Evolutionary conservation across 2,888 invertebrate genomes (phyloP).

Genomic region (Temnothorax unifasciatus): DNA sequence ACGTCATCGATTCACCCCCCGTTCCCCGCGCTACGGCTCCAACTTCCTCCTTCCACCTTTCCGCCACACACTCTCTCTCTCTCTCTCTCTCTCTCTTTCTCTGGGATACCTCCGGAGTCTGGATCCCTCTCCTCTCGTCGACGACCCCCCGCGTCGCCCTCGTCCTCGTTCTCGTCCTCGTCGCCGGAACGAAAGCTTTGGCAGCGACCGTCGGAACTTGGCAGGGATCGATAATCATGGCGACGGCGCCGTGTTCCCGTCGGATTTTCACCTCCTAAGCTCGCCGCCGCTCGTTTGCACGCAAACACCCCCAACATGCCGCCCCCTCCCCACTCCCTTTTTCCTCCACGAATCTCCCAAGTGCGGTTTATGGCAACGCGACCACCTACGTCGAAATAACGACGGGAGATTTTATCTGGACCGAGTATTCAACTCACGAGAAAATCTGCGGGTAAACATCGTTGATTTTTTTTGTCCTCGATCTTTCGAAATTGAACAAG

Average conservation of each 20-base stretch:
- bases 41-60: slow-evolving; percentile 59
- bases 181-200: slow-evolving; percentile 69
- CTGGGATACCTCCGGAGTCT: slow-evolving; percentile 45
- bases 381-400: slow-evolving; percentile 47
- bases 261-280: slow-evolving; percentile 73
- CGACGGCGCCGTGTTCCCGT: slow-evolving; percentile 77
- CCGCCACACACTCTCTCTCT: slow-evolving; percentile 48
- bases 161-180: slow-evolving; percentile 3
- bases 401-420: slow-evolving; percentile 31
- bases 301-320: slow-evolving; percentile 59
- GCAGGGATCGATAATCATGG: slow-evolving; percentile 77
- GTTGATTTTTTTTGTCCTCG: slow-evolving; percentile 3
- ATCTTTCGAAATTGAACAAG: not conserved
- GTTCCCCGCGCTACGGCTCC: slow-evolving; percentile 56
- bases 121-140: slow-evolving; percentile 35
- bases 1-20: slow-evolving; percentile 77
- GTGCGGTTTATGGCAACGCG: slow-evolving; percentile 31
- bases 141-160: slow-evolving; percentile 39
- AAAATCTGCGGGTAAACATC: slow-evolving; percentile 29
- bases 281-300: slow-evolving; percentile 66
- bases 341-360: not conserved
- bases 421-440: slow-evolving; percentile 9
- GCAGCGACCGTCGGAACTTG: slow-evolving; percentile 72
- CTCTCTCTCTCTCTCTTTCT: slow-evolving; percentile 39
- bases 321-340: slow-evolving; percentile 10